phyloP scores from a whole-genome alignment of 2,113 vertebrate species.

The Dinomys branickii region DNA sequence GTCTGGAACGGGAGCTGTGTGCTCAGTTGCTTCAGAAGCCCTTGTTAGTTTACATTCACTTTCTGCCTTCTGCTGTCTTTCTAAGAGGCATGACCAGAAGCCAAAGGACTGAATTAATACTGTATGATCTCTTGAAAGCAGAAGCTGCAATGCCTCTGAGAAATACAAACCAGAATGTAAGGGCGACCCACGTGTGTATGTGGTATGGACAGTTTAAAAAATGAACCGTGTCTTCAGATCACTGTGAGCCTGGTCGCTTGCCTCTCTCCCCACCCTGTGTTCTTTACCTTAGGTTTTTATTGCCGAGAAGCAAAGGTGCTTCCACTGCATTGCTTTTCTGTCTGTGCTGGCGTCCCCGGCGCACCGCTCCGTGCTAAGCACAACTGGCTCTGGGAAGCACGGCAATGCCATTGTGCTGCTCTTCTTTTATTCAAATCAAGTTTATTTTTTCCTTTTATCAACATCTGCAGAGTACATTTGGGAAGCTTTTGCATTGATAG shows the following conservation, averaged over 20 bases:
- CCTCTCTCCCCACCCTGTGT: neutral
- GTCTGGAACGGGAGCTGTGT: neutral
- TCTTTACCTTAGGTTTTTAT: neutral
- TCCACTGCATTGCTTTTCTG: neutral
- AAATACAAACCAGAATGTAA: neutral
- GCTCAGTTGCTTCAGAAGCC: neutral
- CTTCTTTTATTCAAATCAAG: slow-evolving; percentile 73
- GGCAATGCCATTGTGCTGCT: slow-evolving; percentile 55
- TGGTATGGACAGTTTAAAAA: neutral
- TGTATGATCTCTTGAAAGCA: neutral
- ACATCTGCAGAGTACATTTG: slow-evolving; percentile 33
- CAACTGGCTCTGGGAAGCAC: slow-evolving; percentile 28
- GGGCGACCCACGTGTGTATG: neutral
- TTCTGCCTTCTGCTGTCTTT: slow-evolving; percentile 29
- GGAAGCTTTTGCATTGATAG: slow-evolving; percentile 33
- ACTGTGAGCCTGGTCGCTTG: neutral
- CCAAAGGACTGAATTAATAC: slow-evolving; percentile 1
- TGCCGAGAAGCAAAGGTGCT: neutral
- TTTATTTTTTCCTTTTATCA: slow-evolving; percentile 56
- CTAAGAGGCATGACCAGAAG: slow-evolving; percentile 25
- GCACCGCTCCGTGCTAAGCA: neutral
- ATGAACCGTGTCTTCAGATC: neutral
- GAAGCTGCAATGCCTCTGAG: neutral
- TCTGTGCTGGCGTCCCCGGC: neutral
- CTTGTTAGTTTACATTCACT: neutral